These are phyloP conservation scores for Poecile atricapillus DNA, from an alignment of 2,113 vertebrate genomes.

Conservation along the genomic window DNA sequence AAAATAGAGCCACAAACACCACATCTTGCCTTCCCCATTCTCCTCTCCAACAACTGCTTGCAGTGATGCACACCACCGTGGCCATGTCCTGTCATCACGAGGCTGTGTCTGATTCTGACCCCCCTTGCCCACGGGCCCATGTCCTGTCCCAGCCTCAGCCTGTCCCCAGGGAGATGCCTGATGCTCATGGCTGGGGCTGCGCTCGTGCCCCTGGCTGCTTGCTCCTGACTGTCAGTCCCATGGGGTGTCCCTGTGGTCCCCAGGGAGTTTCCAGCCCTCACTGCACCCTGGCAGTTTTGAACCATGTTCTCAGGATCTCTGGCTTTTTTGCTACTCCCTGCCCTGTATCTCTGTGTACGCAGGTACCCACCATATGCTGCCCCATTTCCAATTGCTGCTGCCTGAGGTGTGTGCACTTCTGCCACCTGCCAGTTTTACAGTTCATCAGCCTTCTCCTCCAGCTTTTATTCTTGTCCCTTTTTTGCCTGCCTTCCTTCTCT, in stretches of 20 bases:
- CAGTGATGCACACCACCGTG: rapidly evolving
- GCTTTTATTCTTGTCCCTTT: neutral
- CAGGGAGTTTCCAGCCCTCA: neutral
- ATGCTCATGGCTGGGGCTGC: neutral
- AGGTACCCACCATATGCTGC: neutral
- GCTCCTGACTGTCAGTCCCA: neutral
- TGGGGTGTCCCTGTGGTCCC: neutral
- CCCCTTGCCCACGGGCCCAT: rapidly evolving
- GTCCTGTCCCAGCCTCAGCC: neutral
- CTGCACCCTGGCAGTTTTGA: neutral
- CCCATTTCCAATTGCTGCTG: neutral
- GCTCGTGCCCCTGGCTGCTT: rapidly evolving
- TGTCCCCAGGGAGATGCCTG: rapidly evolving
- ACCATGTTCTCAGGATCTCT: neutral
- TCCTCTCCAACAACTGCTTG: neutral
- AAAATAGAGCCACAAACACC: neutral
- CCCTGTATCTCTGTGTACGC: rapidly evolving
- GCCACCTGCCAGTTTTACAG: neutral
- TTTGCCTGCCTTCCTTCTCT: neutral
- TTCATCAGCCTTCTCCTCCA: neutral
- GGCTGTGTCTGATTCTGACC: neutral
- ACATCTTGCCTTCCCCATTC: neutral
- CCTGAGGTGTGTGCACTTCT: neutral
- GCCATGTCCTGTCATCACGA: neutral
- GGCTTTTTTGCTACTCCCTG: neutral